A percentile compares a stretch with the other conserved stretches of the same genome.
Conservation (phyloP, 2,113 vertebrate species). For the Coptodon rendalli region DNA sequence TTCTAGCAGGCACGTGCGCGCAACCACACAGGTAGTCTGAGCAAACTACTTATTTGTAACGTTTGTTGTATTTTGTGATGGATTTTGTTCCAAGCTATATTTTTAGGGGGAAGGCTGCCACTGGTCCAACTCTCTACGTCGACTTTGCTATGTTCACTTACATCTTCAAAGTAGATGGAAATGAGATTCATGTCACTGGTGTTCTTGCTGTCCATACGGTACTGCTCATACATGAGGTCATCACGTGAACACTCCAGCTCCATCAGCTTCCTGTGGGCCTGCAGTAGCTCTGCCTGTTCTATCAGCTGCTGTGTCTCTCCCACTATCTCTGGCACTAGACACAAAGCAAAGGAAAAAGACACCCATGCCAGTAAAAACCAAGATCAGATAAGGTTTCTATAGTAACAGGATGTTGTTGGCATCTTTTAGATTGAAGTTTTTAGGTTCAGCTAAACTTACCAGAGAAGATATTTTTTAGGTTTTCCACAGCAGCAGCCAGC, state of each 20-base stretch:
- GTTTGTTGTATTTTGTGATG: not conserved
- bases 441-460: constrained; percentile 63
- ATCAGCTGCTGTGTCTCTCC: constrained; percentile 86
- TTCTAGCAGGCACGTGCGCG: fast-evolving
- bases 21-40: not conserved
- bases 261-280: constrained; percentile 92
- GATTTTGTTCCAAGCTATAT: not conserved
- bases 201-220: constrained; percentile 93
- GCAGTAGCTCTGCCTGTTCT: constrained; percentile 84
- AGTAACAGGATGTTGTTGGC: not conserved
- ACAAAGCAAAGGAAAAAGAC: not conserved
- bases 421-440: not conserved
- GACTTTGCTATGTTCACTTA: not conserved
- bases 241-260: constrained; percentile 93
- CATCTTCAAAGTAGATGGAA: constrained; percentile 83
- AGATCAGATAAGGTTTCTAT: not conserved
- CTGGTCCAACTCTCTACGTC: not conserved
- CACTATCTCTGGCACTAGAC: constrained; percentile 91
- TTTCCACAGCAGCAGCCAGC: constrained; percentile 94
- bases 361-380: not conserved
- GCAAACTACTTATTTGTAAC: not conserved
- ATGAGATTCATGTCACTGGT: constrained; percentile 91
- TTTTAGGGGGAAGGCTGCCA: fast-evolving
- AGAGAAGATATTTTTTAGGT: constrained; percentile 98
- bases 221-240: constrained; percentile 96